phyloP scores from a whole-genome alignment of 1,140 invertebrate species.

The Chlorops oryzae region DNA sequence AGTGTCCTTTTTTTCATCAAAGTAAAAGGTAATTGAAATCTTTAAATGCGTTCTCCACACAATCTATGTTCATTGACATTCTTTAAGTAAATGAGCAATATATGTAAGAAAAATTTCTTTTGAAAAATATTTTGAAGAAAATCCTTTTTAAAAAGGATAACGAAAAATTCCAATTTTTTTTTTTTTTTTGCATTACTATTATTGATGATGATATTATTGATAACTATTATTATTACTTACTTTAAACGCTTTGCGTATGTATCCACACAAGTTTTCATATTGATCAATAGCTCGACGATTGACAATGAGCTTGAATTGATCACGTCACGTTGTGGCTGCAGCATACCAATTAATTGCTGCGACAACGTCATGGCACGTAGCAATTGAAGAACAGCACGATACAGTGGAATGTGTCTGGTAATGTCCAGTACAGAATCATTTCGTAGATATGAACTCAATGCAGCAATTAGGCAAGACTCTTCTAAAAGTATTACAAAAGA shows the following conservation, averaged over 20 bases:
- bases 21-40: no score
- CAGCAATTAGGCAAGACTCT: constrained; percentile 78
- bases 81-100: no score
- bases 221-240: constrained; percentile 56
- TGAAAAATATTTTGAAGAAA: neutral
- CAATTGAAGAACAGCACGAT: constrained; percentile 74
- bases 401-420: constrained; percentile 88
- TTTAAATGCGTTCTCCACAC: no score
- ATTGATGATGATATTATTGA: no score
- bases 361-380: constrained; percentile 72
- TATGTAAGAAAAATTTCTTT: neutral
- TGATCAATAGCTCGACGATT: constrained; percentile 65
- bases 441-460: constrained; percentile 82
- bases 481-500: constrained; percentile 70
- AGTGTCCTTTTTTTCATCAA: no score
- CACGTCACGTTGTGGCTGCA: constrained; percentile 54
- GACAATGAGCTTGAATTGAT: constrained; percentile 48
- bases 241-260: constrained; percentile 79
- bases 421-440: constrained; percentile 95
- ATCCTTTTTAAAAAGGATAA: no score
- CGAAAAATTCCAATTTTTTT: no score
- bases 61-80: no score
- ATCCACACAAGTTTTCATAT: constrained; percentile 86
- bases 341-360: constrained; percentile 58
- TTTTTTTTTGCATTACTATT: no score